These are phyloP conservation scores for Eupithecia exiguata DNA, from an alignment of 2,888 invertebrate species.

Conservation along the genomic window DNA sequence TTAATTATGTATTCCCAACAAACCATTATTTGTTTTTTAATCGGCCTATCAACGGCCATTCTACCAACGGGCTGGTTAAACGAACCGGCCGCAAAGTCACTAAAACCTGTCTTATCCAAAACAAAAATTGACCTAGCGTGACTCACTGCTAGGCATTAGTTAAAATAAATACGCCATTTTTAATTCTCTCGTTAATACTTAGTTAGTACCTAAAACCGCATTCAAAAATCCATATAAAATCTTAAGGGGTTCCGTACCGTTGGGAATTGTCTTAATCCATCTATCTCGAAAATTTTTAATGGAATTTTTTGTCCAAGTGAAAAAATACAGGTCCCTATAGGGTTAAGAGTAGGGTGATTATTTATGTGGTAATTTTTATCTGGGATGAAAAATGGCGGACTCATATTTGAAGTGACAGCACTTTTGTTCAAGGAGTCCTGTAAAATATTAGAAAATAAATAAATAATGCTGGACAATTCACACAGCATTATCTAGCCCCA, in stretches of 20 bases:
- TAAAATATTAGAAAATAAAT: background rate
- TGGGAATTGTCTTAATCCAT: slow-evolving; percentile 80
- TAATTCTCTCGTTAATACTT: slow-evolving; percentile 30
- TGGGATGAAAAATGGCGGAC: slow-evolving; percentile 7
- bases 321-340: slow-evolving; percentile 65
- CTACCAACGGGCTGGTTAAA: too few relatives aligned
- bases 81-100: too few relatives aligned
- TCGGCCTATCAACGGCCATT: too few relatives aligned
- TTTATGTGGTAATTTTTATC: slow-evolving; percentile 20
- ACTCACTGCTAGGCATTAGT: too few relatives aligned
- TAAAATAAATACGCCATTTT: slow-evolving; percentile 26
- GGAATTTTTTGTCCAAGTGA: slow-evolving; percentile 71
- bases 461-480: too few relatives aligned
- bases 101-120: background rate
- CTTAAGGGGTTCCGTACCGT: slow-evolving; percentile 56
- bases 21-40: too few relatives aligned
- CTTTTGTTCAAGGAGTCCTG: background rate
- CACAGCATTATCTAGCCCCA: too few relatives aligned
- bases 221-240: slow-evolving; percentile 35
- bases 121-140: too few relatives aligned
- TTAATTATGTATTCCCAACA: too few relatives aligned
- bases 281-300: slow-evolving; percentile 75
- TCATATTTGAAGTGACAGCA: background rate
- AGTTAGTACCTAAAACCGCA: slow-evolving; percentile 25
- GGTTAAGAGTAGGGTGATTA: slow-evolving; percentile 51